phyloP scores from a whole-genome alignment of 1,140 invertebrate species.

The Bombus fervidus region DNA sequence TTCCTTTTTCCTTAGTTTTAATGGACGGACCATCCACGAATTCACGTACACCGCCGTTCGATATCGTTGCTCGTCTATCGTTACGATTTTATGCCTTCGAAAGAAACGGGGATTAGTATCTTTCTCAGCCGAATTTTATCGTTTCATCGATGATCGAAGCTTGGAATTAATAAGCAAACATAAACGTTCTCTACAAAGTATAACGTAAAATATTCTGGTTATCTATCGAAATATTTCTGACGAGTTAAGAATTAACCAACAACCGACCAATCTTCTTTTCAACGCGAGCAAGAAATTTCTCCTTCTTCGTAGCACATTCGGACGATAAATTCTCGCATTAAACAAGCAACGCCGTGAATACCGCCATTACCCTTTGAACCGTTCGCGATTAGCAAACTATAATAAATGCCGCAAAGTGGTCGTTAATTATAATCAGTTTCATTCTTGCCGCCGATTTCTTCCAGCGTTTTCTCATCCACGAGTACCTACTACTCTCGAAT shows the following conservation, averaged over 20 bases:
- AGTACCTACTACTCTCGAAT: not conserved
- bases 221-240: not conserved
- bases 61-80: not conserved
- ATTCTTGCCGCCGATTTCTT: not conserved
- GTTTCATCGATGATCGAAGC: not conserved
- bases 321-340: not conserved
- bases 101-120: not conserved
- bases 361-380: not conserved
- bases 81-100: not conserved
- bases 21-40: not conserved
- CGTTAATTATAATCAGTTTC: not conserved
- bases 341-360: not conserved
- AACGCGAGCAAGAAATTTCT: not conserved
- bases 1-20: conserved; percentile 16
- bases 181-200: not conserved
- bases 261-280: not conserved
- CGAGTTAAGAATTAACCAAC: not conserved
- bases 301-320: too few species aligned
- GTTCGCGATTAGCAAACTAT: not conserved
- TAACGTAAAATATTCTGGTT: not conserved
- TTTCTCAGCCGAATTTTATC: accelerated
- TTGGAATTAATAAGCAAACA: not conserved
- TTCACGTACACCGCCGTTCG: not conserved
- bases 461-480: not conserved
- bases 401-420: not conserved